Conservation (phyloP, 2,113 vertebrate species). For the Hystrix brachyura region DNA sequence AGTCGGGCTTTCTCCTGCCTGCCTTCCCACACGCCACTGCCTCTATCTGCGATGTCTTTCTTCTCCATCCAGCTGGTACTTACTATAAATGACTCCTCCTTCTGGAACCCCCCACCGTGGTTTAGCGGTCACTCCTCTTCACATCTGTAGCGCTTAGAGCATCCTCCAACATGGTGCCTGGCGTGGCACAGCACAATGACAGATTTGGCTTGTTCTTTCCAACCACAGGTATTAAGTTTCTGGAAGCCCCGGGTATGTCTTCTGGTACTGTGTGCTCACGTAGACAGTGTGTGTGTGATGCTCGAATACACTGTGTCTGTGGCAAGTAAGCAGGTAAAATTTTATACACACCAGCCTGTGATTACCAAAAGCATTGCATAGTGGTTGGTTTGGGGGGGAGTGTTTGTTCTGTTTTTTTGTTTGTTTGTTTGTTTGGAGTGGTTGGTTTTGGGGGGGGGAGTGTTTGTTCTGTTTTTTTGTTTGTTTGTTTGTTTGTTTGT, state of each 20-base stretch:
- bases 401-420: background rate
- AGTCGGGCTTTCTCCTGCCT: background rate
- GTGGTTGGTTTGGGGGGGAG: no score
- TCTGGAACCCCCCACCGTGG: background rate
- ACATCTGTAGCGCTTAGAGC: background rate
- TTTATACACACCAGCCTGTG: background rate
- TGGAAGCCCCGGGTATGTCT: background rate
- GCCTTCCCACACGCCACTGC: background rate
- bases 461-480: background rate
- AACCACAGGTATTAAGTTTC: background rate
- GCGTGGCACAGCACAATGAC: background rate
- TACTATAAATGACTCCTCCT: background rate
- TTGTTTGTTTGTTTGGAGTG: no score
- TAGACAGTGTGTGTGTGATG: background rate
- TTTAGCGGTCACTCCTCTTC: background rate
- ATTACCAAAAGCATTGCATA: background rate
- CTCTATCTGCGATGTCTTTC: background rate
- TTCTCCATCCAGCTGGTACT: background rate
- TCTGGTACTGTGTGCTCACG: background rate
- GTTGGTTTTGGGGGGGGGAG: no score
- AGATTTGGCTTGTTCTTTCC: background rate
- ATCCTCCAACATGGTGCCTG: background rate
- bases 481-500: no score
- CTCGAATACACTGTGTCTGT: background rate
- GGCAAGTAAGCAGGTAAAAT: background rate